phyloP scores from a whole-genome alignment of 1,140 invertebrate species.

The Cotesia chilonis region DNA sequence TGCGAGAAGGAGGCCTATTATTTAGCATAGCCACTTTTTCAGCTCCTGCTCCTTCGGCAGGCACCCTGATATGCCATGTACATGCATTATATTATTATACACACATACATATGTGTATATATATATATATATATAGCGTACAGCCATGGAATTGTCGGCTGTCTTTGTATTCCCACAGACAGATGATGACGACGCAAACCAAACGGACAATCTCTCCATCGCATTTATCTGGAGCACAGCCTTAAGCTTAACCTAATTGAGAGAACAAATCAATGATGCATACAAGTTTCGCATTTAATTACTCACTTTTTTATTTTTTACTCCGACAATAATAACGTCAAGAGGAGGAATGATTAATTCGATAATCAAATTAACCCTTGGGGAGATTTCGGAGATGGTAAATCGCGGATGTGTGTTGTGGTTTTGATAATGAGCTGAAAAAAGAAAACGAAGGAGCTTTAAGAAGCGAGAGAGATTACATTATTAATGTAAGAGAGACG shows the following conservation, averaged over 20 bases:
- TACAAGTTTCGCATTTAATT: conserved; percentile 1
- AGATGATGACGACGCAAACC: conserved; percentile 63
- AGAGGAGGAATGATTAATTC: not conserved
- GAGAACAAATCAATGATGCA: no score
- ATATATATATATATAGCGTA: not conserved
- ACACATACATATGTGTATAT: conserved; percentile 16
- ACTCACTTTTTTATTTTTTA: not conserved
- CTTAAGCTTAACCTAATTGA: conserved; percentile 55
- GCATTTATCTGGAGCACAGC: conserved; percentile 50
- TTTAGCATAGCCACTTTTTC: conserved; percentile 65
- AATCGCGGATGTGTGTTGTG: conserved; percentile 44
- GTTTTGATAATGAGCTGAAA: conserved; percentile 44
- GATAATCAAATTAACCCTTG: not conserved
- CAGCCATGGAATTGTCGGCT: conserved; percentile 45
- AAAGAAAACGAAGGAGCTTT: not conserved
- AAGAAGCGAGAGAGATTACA: not conserved
- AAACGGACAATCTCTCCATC: conserved; percentile 30
- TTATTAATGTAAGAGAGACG: conserved; percentile 15
- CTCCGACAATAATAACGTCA: not conserved
- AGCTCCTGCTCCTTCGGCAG: conserved; percentile 25
- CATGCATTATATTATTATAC: conserved; percentile 8
- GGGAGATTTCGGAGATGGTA: conserved; percentile 35
- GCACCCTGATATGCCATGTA: not conserved
- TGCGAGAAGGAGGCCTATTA: conserved; percentile 58
- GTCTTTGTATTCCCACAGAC: conserved; percentile 58